Evolutionary conservation across 2,797 vertebrate species (phyloP).

Genomic region (Xiphophorus birchmanni): DNA sequence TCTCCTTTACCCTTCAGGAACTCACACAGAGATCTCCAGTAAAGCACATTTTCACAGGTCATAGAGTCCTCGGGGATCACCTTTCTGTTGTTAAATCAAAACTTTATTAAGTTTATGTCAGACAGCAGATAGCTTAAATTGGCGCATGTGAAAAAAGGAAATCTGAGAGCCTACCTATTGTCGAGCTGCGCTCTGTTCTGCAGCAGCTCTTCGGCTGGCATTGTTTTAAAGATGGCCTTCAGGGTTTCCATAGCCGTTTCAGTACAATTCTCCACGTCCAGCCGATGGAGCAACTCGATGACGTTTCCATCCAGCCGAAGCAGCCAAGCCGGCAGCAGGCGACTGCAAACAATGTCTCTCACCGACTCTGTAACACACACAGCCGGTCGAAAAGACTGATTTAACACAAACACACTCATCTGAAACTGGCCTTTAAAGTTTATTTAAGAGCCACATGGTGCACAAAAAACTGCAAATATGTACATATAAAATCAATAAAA

Average conservation of each 20-base stretch:
- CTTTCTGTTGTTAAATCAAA: slow-evolving; percentile 76
- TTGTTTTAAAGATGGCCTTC: slow-evolving; percentile 82
- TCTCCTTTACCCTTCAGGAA: slow-evolving; percentile 89
- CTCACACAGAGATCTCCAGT: slow-evolving; percentile 92
- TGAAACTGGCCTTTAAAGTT: not conserved
- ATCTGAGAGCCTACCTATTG: slow-evolving; percentile 77
- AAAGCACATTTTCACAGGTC: slow-evolving; percentile 89
- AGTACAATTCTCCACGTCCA: slow-evolving; percentile 94
- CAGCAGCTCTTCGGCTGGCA: slow-evolving; percentile 77
- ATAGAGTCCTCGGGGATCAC: slow-evolving; percentile 86
- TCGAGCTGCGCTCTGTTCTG: slow-evolving; percentile 79
- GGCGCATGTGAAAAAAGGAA: not conserved
- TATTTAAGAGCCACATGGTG: too few species aligned
- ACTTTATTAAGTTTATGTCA: not conserved
- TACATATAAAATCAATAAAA: too few species aligned
- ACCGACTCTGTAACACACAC: slow-evolving; percentile 81
- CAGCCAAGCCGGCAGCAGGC: slow-evolving; percentile 91
- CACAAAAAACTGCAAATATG: too few species aligned
- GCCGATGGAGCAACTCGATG: slow-evolving; percentile 88
- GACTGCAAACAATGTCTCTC: slow-evolving; percentile 84
- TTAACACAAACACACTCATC: not conserved
- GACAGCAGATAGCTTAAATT: not conserved
- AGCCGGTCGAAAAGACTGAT: not conserved
- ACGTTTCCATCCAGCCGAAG: slow-evolving; percentile 83
- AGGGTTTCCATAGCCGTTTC: slow-evolving; percentile 85